Evolutionary conservation across 2,113 vertebrate species (phyloP).

Genomic region (Zosterops lateralis): DNA sequence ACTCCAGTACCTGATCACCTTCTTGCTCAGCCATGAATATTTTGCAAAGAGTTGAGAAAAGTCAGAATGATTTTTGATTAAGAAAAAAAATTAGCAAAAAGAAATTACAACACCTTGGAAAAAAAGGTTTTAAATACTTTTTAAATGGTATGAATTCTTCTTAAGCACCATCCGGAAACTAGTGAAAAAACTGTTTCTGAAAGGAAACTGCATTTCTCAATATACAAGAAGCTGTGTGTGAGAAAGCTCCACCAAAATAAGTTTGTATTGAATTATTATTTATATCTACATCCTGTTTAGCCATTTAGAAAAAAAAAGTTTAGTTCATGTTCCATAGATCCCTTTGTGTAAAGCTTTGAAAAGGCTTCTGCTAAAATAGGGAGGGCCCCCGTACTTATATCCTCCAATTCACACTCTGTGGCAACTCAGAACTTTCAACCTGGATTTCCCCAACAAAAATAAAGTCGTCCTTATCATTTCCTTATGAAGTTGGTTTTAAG

Average conservation of each 20-base stretch:
- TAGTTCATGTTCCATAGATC: constrained; percentile 28
- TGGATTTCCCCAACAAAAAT: constrained; percentile 60
- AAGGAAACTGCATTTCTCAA: constrained; percentile 54
- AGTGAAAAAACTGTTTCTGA: constrained; percentile 21
- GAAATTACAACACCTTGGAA: neutral
- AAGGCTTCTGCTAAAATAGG: constrained; percentile 57
- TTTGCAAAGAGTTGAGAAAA: neutral
- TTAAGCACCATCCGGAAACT: neutral
- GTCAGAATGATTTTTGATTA: neutral
- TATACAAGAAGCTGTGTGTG: constrained; percentile 58
- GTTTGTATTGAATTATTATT: constrained; percentile 73
- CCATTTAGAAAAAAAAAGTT: constrained; percentile 46
- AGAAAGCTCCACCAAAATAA: constrained; percentile 65
- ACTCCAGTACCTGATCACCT: neutral
- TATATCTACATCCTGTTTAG: constrained; percentile 80
- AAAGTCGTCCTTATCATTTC: constrained; percentile 40
- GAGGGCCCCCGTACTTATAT: constrained; percentile 66
- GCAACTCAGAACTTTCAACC: constrained; percentile 16
- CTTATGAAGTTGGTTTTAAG: constrained; percentile 4
- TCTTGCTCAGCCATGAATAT: neutral
- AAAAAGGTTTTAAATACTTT: neutral
- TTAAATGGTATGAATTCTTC: neutral
- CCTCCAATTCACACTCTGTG: constrained; percentile 75
- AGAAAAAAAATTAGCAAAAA: neutral
- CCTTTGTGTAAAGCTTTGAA: constrained; percentile 58